Conservation (phyloP, 2,113 vertebrate species). For the Cichladusa arquata region DNA sequence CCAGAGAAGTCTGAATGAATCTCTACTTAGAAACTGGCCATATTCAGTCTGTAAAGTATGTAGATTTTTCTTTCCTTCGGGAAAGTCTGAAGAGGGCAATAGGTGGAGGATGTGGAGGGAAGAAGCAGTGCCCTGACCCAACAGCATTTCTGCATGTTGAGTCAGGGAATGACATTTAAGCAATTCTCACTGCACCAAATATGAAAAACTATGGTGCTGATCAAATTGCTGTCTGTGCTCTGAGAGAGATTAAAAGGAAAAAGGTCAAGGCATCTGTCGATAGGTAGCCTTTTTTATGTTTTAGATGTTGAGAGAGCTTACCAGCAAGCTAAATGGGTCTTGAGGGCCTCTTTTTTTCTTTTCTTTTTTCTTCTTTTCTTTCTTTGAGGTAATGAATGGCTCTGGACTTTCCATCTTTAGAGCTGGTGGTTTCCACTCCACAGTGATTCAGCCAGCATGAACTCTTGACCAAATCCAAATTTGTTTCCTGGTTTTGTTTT, state of each 20-base stretch:
- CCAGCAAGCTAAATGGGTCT: neutral
- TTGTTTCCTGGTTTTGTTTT: slow-evolving; percentile 52
- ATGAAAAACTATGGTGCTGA: neutral
- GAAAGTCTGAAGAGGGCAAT: slow-evolving; percentile 30
- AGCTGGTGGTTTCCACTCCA: slow-evolving; percentile 43
- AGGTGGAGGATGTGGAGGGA: slow-evolving; percentile 52
- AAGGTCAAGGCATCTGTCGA: neutral
- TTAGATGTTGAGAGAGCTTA: neutral
- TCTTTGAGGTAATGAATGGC: neutral
- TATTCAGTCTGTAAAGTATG: neutral
- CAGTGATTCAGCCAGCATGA: slow-evolving; percentile 39
- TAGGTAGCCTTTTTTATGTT: neutral
- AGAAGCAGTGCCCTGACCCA: neutral
- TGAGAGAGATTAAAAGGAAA: neutral
- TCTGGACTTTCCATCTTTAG: slow-evolving; percentile 1
- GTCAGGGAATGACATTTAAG: slow-evolving; percentile 50
- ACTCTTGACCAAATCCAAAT: slow-evolving; percentile 42
- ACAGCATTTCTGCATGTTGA: slow-evolving; percentile 38
- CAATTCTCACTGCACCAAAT: neutral
- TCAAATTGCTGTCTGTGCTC: neutral
- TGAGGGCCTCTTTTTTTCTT: neutral
- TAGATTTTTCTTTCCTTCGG: neutral
- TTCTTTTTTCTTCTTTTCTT: neutral
- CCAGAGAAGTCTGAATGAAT: neutral
- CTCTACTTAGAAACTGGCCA: neutral